Base-by-base conservation (phyloP, 2,113 vertebrate species). In the Grantiella picta region DNA sequence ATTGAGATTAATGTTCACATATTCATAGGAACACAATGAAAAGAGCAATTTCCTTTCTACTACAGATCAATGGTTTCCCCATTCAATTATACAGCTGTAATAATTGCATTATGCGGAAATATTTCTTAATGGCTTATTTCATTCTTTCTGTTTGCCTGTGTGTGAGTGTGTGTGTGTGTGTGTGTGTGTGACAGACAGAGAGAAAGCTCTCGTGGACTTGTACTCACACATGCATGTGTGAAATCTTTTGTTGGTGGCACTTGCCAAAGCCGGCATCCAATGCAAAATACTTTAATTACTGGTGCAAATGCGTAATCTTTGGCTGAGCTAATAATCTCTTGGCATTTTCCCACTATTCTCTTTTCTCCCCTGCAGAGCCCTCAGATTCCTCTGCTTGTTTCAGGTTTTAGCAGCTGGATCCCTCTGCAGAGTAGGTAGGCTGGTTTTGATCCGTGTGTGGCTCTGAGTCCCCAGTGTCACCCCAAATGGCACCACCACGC, bases 61-160 rank as follows among this genome's bases (percentile, higher is more conserved):
- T 99, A 98, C 99, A 99, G 99, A 99, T 99, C 99, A 99, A 99
- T 99, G 99, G 98, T 99, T 99, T 99, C 98, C 98, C 98, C 98
- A 98, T 99, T 99, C 99, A 99, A 99, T 99, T 99, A 99, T 98
- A 99, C 98, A 98, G 98, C 98, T 99, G 98, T 99, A 99, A 99
- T 99, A 99, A 99, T 99, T 99, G 99, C 98, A 99, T 98, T 98
- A 98, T 98, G 97, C 97, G 95, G 98, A 98, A 98, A 98, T 98
- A 98, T 98, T 98, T 98, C 98, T 98, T 98, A 98, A 98, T 98
- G 97, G 98, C 97, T 98, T 98, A 98, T 98, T 98, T 98, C 97
- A 97, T 98, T 98, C 97, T 97, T 97, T 98, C 97, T 97, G 89
- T 97, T 96, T 94, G 95, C 97, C 93, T 97, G 38, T 89, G 65